A percentile compares a stretch with the other conserved stretches of the same genome.
phyloP scores from a whole-genome alignment of 2,797 vertebrate species.

The Capromys pilorides region DNA sequence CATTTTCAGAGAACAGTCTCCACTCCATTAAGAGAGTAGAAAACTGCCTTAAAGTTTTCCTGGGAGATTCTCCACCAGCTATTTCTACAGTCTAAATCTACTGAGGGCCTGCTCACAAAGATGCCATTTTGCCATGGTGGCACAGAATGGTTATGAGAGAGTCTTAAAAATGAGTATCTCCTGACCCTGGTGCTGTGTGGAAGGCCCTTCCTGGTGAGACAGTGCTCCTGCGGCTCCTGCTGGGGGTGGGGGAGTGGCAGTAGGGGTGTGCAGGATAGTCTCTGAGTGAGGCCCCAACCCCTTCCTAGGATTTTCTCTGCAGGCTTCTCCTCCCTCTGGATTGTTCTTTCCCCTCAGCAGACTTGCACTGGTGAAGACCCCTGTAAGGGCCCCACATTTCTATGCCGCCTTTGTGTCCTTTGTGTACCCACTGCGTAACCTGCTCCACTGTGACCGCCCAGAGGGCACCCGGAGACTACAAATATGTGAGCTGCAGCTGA shows the following conservation, averaged over 20 bases:
- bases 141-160: neutral
- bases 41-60: neutral
- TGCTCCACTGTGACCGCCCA: neutral
- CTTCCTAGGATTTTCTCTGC: neutral
- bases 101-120: neutral
- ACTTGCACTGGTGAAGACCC: neutral
- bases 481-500: constrained; percentile 75
- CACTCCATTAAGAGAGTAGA: neutral
- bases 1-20: neutral
- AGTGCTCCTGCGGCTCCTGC: neutral
- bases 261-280: too few species aligned
- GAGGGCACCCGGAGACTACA: constrained; percentile 70
- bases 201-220: neutral
- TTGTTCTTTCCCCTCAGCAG: constrained; percentile 36
- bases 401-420: constrained; percentile 70
- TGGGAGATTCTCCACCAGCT: neutral
- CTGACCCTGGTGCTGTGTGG: fast-evolving
- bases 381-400: constrained; percentile 43
- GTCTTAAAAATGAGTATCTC: neutral
- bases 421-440: constrained; percentile 68
- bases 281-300: neutral
- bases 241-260: too few species aligned
- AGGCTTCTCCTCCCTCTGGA: neutral
- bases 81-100: neutral
- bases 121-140: neutral